Evolutionary conservation across 2,888 invertebrate species (phyloP), one percentile per base, ranked within the genome.

Genomic region (Leptinotarsa tumamoca): DNA sequence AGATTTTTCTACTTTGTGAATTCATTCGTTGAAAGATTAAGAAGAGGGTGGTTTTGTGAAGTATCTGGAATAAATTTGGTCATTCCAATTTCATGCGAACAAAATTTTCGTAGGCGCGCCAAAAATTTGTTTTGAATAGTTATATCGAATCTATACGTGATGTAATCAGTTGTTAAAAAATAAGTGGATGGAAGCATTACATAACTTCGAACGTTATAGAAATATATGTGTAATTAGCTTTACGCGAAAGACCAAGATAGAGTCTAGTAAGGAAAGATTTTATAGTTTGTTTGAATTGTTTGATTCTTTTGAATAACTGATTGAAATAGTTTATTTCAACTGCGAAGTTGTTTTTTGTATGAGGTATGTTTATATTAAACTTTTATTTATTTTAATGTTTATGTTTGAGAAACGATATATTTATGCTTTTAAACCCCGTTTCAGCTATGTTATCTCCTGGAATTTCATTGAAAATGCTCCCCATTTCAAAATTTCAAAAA

Each of bases 321-420:
- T 52, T 52, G 23, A 23, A 13, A 58, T 58, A 23, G 15, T 58
- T 27, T 13, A 14, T 13, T 14, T 58, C 15, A 4, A 58, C 58
- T 58, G 58, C 27, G 58, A 21, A 58, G 58, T 58, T 63, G 3
- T 5, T 33, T 27, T 63, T 33, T 63, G 3, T n/a, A 43, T 17
- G n/a, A 21, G 43, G 63, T 33, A 63, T 56, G 69, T 54, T 56
- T 69, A 56, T 54, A 69, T 56, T 56, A 56, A 69, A 69, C 56
- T 18, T 43, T 69, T 56, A n/a, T 69, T 69, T 56, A 18, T 54
- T 69, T 69, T 21, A 13, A 51, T n/a, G 67, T 67, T 49, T 51
- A 50, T 67, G 50, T 67, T 67, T 43, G 33, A 63, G 15, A 23
- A 58, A 18, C 14, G 23, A 58, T 23, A 23, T 58, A 58, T 58